These are phyloP conservation scores for Paragorgia papillata DNA, from an alignment of 92 coral and sea anemone genomes.

Conservation along the genomic window DNA sequence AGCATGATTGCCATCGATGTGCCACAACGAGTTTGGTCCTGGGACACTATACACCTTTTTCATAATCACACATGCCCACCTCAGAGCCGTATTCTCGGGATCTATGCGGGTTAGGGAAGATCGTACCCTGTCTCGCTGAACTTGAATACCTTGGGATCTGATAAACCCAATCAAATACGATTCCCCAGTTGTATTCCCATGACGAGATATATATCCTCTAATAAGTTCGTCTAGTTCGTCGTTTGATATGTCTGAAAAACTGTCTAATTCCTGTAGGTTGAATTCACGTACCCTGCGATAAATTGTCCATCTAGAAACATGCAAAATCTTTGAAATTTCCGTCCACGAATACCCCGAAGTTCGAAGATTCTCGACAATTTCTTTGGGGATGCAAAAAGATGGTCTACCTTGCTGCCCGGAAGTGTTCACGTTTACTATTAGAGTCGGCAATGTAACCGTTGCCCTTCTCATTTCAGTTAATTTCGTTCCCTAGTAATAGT, in stretches of 20 bases:
- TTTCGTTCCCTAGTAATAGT: slow-evolving; percentile 21
- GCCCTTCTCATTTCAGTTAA: slow-evolving; percentile 14
- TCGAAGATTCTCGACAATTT: slow-evolving; percentile 12
- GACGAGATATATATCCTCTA: slow-evolving; percentile 26
- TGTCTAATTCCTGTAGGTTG: slow-evolving; percentile 1
- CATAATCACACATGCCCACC: too few species aligned
- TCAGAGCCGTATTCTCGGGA: too few species aligned
- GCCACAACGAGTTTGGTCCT: too few species aligned
- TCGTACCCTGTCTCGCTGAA: too few species aligned
- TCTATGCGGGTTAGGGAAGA: too few species aligned
- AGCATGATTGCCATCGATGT: too few species aligned
- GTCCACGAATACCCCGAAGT: slow-evolving; percentile 17
- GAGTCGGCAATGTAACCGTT: slow-evolving; percentile 34
- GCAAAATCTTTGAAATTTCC: slow-evolving; percentile 15
- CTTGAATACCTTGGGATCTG: too few species aligned
- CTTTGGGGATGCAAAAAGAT: slow-evolving; percentile 4
- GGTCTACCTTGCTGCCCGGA: slow-evolving; percentile 11
- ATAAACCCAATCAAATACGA: too few species aligned
- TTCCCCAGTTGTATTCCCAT: slow-evolving; percentile 36
- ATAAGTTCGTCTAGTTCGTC: slow-evolving; percentile 16
- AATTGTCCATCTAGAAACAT: slow-evolving; percentile 24
- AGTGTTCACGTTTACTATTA: background rate
- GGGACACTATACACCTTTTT: too few species aligned
- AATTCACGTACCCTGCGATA: background rate
- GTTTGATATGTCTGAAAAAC: slow-evolving; percentile 20